phyloP scores from a whole-genome alignment of 2,797 vertebrate species.

The Scolopax rusticola region DNA sequence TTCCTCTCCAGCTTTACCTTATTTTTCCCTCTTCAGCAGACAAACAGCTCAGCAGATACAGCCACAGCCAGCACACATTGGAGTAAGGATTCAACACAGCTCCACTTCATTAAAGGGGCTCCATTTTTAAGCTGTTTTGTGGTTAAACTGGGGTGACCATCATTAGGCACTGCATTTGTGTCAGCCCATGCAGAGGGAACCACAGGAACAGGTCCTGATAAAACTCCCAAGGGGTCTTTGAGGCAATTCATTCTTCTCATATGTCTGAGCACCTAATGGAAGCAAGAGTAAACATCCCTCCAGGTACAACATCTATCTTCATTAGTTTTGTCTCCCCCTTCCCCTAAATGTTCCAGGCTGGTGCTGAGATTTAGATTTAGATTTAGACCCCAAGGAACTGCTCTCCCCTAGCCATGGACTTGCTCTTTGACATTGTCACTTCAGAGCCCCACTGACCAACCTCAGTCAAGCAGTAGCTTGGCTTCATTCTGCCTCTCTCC shows the following conservation, averaged over 20 bases:
- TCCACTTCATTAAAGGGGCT: neutral
- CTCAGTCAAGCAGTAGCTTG: rapidly evolving
- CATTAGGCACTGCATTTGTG: neutral
- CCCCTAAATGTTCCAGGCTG: neutral
- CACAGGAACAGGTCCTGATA: neutral
- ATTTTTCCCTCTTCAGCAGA: neutral
- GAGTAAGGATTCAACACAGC: neutral
- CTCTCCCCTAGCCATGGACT: neutral
- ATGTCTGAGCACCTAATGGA: neutral
- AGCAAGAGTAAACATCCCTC: constrained; percentile 1
- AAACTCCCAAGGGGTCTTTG: neutral
- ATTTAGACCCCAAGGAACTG: neutral
- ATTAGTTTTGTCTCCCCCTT: neutral
- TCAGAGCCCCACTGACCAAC: neutral
- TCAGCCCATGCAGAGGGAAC: neutral
- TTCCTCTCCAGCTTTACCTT: neutral
- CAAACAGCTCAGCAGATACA: constrained; percentile 26
- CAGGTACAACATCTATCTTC: neutral
- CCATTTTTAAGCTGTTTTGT: neutral
- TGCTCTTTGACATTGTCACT: neutral
- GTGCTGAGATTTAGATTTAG: neutral
- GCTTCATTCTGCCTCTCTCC: neutral
- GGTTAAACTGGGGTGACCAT: neutral
- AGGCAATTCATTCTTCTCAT: neutral
- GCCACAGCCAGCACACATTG: neutral